Evolutionary conservation across 2,888 invertebrate species (phyloP), one percentile per base, ranked within the genome.

Genomic region (Allophyes oxyacanthae): DNA sequence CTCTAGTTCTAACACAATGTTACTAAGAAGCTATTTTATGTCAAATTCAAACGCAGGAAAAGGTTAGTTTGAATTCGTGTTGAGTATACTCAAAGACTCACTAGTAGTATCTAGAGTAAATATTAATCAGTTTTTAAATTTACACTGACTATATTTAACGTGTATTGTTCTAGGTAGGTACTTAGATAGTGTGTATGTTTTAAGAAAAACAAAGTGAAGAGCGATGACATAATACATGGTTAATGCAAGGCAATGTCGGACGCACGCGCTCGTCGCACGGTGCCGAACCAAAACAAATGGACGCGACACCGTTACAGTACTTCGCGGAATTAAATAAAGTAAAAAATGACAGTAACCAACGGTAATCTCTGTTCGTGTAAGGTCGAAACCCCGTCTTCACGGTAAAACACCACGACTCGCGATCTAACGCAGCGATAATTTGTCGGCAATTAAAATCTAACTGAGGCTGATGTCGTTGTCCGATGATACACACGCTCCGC

Each of bases 271-370:
- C 64, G 70, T 62, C 64, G 44, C 77, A 75, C 81, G 75, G 78
- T 75, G 79, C 76, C 84, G 84, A 86, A 90, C 88, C 90, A 91
- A 91, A 92, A 92, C 92, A 92, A 92, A 91, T 88, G 90, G 82
- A 86, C 84, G 82, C 85, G 84, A 87, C 87, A 92, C 93, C 93
- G 93, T 93, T 93, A 93, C 85, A 84, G 72, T 83, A 87, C 85
- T 93, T 92, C 92, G 91, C 87, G 79, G 93, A 93, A 92, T 89
- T 85, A 88, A 91, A 89, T 83, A 85, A 87, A 88, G 83, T 70
- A 78, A 86, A 90, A 88, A 89, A 86, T 84, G 82, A 85, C 84
- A 82, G 84, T 73, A 83, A 78, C 78, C 87, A 94, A 92, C 93
- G 91, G 92, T 92, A 91, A 89, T 90, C 87, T 88, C 85, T 86